These are phyloP conservation scores for Escarpia spicata DNA, from an alignment of 2,888 invertebrate species.

Conservation along the genomic window DNA sequence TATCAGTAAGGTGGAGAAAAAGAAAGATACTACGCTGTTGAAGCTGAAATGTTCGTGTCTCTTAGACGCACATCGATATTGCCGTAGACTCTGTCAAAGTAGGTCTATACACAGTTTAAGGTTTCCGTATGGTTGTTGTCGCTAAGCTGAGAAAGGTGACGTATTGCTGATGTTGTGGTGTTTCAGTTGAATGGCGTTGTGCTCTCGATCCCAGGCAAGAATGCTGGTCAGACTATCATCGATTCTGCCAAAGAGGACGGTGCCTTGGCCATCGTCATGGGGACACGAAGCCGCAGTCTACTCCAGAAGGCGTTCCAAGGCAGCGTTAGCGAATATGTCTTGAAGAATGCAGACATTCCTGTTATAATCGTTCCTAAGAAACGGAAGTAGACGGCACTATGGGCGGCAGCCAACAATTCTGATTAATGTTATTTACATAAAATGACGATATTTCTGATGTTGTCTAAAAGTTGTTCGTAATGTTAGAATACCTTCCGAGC, in stretches of 20 bases:
- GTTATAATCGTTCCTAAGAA: neutral
- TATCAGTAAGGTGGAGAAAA: too few relatives aligned
- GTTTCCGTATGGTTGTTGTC: neutral
- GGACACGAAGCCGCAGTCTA: neutral
- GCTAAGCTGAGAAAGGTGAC: neutral
- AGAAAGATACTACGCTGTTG: too few relatives aligned
- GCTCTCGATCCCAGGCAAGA: neutral
- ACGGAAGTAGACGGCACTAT: neutral
- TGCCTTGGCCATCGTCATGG: neutral
- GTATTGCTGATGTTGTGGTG: neutral
- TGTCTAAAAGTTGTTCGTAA: neutral
- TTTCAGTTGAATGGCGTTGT: conserved; percentile 12
- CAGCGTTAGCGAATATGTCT: conserved; percentile 10
- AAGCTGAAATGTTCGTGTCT: neutral
- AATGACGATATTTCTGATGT: neutral
- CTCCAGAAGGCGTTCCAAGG: conserved; percentile 12
- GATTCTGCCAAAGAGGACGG: neutral
- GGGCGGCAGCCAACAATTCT: neutral
- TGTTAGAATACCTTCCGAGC: neutral
- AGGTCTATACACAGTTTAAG: neutral
- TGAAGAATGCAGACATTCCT: conserved; percentile 12
- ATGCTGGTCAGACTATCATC: conserved; percentile 16
- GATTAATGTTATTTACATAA: neutral
- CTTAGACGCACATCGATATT: neutral
- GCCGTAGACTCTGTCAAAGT: neutral